Conservation (phyloP, 2,797 vertebrate genomes). For the Rhinophrynus dorsalis region DNA sequence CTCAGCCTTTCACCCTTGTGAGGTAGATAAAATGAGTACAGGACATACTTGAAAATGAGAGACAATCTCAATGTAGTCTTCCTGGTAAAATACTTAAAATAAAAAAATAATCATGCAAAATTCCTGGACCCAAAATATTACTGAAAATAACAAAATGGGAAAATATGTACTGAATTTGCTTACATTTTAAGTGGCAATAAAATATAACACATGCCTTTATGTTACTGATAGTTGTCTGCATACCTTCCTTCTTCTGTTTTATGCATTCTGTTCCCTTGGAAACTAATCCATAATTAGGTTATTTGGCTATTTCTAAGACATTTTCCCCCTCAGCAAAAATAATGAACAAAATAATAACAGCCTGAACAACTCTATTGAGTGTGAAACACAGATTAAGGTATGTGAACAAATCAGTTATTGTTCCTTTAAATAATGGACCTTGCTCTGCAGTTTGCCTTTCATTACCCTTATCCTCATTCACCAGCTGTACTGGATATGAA, state of each 20-base stretch:
- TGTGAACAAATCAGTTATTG: slow-evolving; percentile 44
- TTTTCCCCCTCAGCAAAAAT: slow-evolving; percentile 20
- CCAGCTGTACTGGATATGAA: slow-evolving; percentile 39
- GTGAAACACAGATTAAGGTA: slow-evolving; percentile 37
- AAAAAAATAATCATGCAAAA: too few species aligned
- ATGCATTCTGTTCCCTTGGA: slow-evolving; percentile 14
- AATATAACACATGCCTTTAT: too few species aligned
- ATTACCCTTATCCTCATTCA: slow-evolving; percentile 31
- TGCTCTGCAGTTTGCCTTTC: slow-evolving; percentile 33
- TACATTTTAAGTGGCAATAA: too few species aligned
- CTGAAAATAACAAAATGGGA: background rate
- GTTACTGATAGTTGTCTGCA: background rate
- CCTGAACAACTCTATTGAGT: slow-evolving; percentile 32
- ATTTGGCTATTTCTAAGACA: slow-evolving; percentile 4
- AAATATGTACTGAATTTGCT: background rate
- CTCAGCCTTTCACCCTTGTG: too few species aligned
- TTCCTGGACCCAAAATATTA: too few species aligned
- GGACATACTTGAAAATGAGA: too few species aligned
- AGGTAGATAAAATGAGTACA: too few species aligned
- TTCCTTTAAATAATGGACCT: slow-evolving; percentile 35
- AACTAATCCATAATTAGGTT: slow-evolving; percentile 40
- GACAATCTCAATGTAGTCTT: too few species aligned
- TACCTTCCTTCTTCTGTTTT: background rate
- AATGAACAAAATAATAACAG: slow-evolving; percentile 21
- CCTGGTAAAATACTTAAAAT: too few species aligned